phyloP scores from a whole-genome alignment of 2,797 vertebrate species.

The Parauchenoglanis punctatus region DNA sequence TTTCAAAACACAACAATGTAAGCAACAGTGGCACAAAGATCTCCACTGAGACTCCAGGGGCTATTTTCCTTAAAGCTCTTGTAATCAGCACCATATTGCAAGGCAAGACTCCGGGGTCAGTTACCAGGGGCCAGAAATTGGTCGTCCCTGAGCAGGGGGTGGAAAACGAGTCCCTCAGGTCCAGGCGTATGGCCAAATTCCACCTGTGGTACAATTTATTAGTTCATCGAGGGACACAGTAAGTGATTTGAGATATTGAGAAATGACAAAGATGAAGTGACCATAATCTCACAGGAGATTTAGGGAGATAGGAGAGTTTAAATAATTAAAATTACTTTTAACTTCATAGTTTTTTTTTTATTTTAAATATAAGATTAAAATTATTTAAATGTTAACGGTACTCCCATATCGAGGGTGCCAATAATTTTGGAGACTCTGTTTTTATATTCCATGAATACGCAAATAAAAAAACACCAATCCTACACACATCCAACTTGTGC shows the following conservation, averaged over 20 bases:
- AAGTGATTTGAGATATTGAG: conserved; percentile 71
- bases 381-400: background rate
- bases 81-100: conserved; percentile 66
- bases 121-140: conserved; percentile 52
- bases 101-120: conserved; percentile 69
- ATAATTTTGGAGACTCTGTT: background rate
- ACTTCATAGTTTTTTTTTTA: no score
- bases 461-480: background rate
- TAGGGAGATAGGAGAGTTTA: background rate
- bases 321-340: background rate
- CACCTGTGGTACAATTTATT: conserved; percentile 65
- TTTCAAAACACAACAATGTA: conserved; percentile 68
- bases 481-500: background rate
- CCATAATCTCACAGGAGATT: conserved; percentile 75
- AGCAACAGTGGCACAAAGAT: conserved; percentile 50
- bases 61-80: conserved; percentile 51
- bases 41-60: conserved; percentile 60
- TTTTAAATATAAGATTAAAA: background rate
- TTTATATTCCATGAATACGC: background rate
- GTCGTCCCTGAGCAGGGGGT: conserved; percentile 57
- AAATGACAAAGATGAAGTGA: conserved; percentile 68
- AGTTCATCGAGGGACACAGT: conserved; percentile 53
- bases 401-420: background rate
- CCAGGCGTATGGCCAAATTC: conserved; percentile 62
- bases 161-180: conserved; percentile 61